Conservation (phyloP, 1,140 invertebrate genomes). For the Lordiphosa stackelbergi region DNA sequence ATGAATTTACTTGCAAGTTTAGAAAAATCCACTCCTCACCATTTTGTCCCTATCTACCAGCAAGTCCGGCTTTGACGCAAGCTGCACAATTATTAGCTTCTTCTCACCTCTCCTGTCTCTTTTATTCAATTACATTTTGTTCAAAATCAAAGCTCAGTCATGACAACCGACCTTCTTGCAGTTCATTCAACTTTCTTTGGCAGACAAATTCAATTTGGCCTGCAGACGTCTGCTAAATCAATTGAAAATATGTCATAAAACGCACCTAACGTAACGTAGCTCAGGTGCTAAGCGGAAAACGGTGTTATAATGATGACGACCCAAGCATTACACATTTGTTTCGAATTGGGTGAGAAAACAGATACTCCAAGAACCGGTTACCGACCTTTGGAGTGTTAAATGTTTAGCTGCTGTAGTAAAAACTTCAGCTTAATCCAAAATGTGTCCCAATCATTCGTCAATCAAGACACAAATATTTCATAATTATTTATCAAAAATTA, state of each 20-base stretch:
- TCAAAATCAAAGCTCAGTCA: constrained; percentile 8
- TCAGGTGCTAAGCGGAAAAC: constrained; percentile 54
- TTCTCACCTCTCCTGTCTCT: too few species aligned
- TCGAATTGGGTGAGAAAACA: constrained; percentile 21
- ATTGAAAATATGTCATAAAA: constrained; percentile 28
- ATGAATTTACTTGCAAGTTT: too few species aligned
- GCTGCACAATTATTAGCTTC: too few species aligned
- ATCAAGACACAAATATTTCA: constrained; percentile 59
- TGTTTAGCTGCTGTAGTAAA: constrained; percentile 38
- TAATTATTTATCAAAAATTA: constrained; percentile 61
- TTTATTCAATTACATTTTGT: too few species aligned
- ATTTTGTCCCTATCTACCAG: too few species aligned
- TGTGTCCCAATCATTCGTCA: constrained; percentile 51
- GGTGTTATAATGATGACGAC: constrained; percentile 44
- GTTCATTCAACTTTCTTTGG: constrained; percentile 56
- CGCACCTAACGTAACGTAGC: constrained; percentile 47
- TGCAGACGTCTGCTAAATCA: constrained; percentile 18
- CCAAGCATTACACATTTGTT: constrained; percentile 9
- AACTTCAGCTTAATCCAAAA: constrained; percentile 25
- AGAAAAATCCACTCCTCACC: too few species aligned
- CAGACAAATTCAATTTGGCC: constrained; percentile 55
- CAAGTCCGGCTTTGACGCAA: too few species aligned
- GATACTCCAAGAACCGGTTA: constrained; percentile 52
- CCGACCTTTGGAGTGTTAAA: constrained; percentile 71
- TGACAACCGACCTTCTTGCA: constrained; percentile 45